Evolutionary conservation across 2,113 vertebrate species (phyloP).

Genomic region (Cinclus mexicanus): DNA sequence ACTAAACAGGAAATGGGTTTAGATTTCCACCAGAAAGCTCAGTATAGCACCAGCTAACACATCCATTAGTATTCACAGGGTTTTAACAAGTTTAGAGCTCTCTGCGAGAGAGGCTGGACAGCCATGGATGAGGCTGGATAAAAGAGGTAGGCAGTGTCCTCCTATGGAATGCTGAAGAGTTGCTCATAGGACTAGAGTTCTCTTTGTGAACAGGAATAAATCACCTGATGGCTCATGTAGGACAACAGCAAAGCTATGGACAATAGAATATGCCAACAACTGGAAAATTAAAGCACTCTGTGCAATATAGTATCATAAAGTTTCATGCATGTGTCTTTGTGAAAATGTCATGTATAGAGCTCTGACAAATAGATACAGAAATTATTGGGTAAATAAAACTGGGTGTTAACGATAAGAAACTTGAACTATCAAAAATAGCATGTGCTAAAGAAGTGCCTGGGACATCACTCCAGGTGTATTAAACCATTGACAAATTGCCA

Average conservation of each 20-base stretch:
- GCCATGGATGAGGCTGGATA: background rate
- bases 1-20: background rate
- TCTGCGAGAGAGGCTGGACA: background rate
- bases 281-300: background rate
- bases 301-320: background rate
- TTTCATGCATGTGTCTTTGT: background rate
- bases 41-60: background rate
- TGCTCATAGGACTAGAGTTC: background rate
- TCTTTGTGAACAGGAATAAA: background rate
- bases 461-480: background rate
- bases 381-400: background rate
- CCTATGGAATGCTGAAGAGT: background rate
- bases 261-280: background rate
- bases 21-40: background rate
- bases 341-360: background rate
- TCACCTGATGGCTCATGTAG: background rate
- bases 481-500: background rate
- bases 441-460: background rate
- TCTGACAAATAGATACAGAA: background rate
- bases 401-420: background rate
- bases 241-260: background rate
- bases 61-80: background rate
- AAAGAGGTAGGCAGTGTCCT: background rate
- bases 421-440: background rate
- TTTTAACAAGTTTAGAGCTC: background rate